These are phyloP conservation scores for Probosciger aterrimus DNA, from an alignment of 2,113 vertebrate species.

Conservation along the genomic window DNA sequence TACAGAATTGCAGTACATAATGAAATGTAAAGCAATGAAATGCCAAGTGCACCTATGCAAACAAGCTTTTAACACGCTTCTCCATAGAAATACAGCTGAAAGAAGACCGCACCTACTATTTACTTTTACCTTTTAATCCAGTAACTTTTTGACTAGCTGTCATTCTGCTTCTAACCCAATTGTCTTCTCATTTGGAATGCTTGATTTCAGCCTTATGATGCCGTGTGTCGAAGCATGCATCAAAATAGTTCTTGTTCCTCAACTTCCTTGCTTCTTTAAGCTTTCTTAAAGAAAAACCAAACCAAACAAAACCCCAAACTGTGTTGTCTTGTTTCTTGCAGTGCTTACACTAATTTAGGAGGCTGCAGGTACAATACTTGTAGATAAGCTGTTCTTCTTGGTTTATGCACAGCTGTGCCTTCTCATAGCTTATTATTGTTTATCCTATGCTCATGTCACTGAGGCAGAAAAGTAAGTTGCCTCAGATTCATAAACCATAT, in stretches of 20 bases:
- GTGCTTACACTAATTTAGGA: neutral
- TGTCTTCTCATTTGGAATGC: neutral
- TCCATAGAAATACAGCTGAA: neutral
- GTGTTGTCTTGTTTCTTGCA: neutral
- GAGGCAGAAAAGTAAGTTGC: neutral
- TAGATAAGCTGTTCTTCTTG: neutral
- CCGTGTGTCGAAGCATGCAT: neutral
- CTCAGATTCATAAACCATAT: neutral
- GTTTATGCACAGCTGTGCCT: neutral
- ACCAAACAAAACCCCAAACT: too few relatives aligned
- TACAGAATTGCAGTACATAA: conserved; percentile 8
- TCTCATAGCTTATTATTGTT: neutral
- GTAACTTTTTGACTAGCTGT: neutral
- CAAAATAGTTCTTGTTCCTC: neutral
- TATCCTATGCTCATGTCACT: neutral
- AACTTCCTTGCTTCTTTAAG: neutral
- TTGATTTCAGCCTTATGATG: neutral
- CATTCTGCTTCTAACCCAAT: neutral
- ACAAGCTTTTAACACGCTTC: conserved; percentile 11
- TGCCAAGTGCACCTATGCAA: conserved; percentile 42
- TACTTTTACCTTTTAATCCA: neutral
- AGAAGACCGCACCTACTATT: neutral
- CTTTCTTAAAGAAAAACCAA: neutral
- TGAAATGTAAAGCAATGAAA: conserved; percentile 51
- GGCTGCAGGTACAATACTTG: neutral